Base-by-base conservation (phyloP, 2,113 vertebrate species). In the Peromyscus polionotus region DNA sequence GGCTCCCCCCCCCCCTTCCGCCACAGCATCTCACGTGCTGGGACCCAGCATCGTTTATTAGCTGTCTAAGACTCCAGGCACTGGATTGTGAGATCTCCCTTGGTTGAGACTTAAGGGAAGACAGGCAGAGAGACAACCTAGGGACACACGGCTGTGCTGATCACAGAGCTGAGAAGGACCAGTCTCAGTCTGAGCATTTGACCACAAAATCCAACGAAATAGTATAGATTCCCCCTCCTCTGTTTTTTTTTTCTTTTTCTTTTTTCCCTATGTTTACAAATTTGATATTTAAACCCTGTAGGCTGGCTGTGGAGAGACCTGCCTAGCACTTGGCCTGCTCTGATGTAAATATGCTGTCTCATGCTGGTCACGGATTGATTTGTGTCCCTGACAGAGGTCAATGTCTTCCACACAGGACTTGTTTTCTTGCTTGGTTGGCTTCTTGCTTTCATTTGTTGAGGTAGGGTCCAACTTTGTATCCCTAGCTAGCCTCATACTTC, bases 341-440 rank as follows among this genome's bases (percentile, higher is more conserved):
- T 0, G 88, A 20, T 87, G 61, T 67, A 75, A 76, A 88, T 61
- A n/a, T 31, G n/a, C 4, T 31, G 70, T 45, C 51, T 93, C 84
- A 10, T 13, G 22, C 54, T n/a, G 75, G 65, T 89, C 75, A 92
- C 63, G 36, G 57, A 80, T 67, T n/a, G 28, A 88, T 67, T 79
- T 76, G 51, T 85, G 42, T 39, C 45, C 79, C 77, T 59, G 80
- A 96, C 59, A 57, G 73, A 94, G 79, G 54, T 77, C 61, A 16
- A 24, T 63, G 73, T 33, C 79, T 96, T 80, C 48, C 57, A 42
- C 2, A 39, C 22, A 65, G 42, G 9, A 75, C 19, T 5, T 13
- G 11, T 68, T 20, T 59, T 72, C 88, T 76, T 14, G 24, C 39
- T 68, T 68, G 63, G 22, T 51, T 87, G 61, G 39, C 61, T 48